Evolutionary conservation across 2,888 invertebrate species (phyloP), one percentile per base, ranked within the genome.

Genomic region (Poecilobothrus nobilitatus): DNA sequence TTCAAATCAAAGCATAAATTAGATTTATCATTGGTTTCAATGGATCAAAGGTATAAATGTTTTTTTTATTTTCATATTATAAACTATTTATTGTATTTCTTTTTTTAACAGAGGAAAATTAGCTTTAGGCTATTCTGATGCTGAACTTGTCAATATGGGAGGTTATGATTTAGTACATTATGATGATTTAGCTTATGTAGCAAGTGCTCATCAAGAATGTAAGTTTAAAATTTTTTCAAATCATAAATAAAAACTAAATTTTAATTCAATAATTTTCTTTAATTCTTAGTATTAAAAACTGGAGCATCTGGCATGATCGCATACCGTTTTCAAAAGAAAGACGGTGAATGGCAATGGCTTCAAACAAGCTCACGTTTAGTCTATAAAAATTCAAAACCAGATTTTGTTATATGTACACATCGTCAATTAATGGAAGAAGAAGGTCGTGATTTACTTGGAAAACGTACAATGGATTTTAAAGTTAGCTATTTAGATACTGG

Each of bases 1-100:
- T 97, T 99, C 85, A 99, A 99, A 84, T 97, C 96, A 81, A 99
- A 99, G 84, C 99, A 99, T 85, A 97, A 97, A 81, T 87, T 99
- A 76, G 98, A 99, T 83, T 88, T 99, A 70, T 91, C 94, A 71
- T 87, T 97, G 73, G 93, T 97, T 74, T 97, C 96, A 64, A 97
- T 98, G 95, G 98, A 98, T 84, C 95, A 94, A 84, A 88, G 93
- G 91, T 92, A 78, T 68, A 33, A 22, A 62, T 27, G 63, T n/a
- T 33, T 53, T 44, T 27, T n/a, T 9, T 63, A 63, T 63, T 34
- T 27, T 27, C 5, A 22, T 65, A 18, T 15, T 61, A 68, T 44
- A 67, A 44, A 34, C 61, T 64, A 33, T 63, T 65, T 63, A 10
- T 21, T 62, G 27, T n/a, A 18, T 63, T 66, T 37, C 67, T 67